phyloP scores from a whole-genome alignment of 2,797 vertebrate genomes.

The Rachycentron canadum region DNA sequence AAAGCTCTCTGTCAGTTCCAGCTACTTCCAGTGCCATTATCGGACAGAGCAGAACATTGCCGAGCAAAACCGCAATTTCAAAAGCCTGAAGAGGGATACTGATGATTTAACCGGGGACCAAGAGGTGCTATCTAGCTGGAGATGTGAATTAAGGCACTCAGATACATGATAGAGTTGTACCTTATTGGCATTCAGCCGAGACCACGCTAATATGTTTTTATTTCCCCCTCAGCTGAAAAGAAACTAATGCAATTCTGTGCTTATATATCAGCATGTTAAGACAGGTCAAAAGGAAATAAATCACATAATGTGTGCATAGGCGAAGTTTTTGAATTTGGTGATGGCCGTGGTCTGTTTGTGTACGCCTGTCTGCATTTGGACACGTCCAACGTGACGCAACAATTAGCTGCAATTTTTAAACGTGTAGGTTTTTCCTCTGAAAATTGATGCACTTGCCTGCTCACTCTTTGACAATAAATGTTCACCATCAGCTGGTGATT shows the following conservation, averaged over 20 bases:
- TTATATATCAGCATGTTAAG: neutral
- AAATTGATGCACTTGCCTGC: neutral
- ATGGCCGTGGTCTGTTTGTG: neutral
- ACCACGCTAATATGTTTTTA: neutral
- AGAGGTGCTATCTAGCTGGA: constrained; percentile 30
- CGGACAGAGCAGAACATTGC: constrained; percentile 51
- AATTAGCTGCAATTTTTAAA: neutral
- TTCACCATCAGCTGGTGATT: constrained; percentile 41
- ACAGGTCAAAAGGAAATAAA: constrained; percentile 13
- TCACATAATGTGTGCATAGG: neutral
- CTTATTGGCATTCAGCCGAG: neutral
- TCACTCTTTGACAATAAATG: constrained; percentile 33
- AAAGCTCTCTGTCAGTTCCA: constrained; percentile 41
- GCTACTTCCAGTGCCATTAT: constrained; percentile 44
- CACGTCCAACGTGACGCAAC: neutral
- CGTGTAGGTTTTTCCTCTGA: neutral
- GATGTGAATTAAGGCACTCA: constrained; percentile 32
- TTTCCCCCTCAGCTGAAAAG: constrained; percentile 1
- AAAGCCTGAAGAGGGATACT: constrained; percentile 61
- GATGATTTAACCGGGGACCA: constrained; percentile 51
- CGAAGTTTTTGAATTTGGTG: neutral
- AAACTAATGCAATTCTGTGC: neutral
- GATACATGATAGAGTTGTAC: constrained; percentile 35
- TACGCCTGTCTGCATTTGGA: neutral
- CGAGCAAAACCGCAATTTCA: constrained; percentile 59